phyloP scores from a whole-genome alignment of 2,888 invertebrate species.

The Diloba caeruleocephala region DNA sequence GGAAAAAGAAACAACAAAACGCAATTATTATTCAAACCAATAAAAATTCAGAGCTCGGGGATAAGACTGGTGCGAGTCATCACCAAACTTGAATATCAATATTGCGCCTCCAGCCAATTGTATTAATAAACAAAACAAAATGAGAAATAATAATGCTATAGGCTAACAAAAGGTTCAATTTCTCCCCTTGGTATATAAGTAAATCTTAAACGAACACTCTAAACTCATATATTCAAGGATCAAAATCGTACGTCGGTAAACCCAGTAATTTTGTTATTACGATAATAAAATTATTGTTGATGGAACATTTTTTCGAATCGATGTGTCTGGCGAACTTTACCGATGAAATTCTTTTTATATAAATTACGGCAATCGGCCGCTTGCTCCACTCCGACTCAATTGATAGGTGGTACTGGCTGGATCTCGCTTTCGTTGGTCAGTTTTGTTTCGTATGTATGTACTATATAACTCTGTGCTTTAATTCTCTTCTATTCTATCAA shows the following conservation, averaged over 20 bases:
- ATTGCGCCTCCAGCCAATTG: conserved; percentile 89
- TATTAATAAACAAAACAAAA: conserved; percentile 90
- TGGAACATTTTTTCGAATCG: conserved; percentile 88
- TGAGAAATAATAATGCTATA: conserved; percentile 89
- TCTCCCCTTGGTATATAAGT: conserved; percentile 85
- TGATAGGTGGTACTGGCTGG: conserved; percentile 81
- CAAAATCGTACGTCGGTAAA: conserved; percentile 77
- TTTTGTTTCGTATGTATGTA: conserved; percentile 51
- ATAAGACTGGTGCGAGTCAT: conserved; percentile 84
- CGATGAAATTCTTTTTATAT: conserved; percentile 83
- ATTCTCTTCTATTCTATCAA: conserved; percentile 34
- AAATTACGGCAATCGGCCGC: conserved; percentile 86
- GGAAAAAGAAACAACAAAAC: conserved; percentile 71
- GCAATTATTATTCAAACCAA: conserved; percentile 80
- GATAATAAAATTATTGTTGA: conserved; percentile 89
- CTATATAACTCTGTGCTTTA: conserved; percentile 37
- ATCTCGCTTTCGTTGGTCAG: conserved; percentile 65
- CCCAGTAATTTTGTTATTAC: conserved; percentile 89
- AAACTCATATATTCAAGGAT: conserved; percentile 76
- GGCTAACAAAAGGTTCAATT: conserved; percentile 89
- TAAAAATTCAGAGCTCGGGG: conserved; percentile 83
- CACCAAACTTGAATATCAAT: conserved; percentile 90
- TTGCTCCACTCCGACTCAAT: conserved; percentile 75
- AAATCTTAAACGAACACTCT: conserved; percentile 75
- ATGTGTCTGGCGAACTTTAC: conserved; percentile 87